phyloP scores from a whole-genome alignment of 92 coral and sea anemone species.

The Heliopora coerulea region DNA sequence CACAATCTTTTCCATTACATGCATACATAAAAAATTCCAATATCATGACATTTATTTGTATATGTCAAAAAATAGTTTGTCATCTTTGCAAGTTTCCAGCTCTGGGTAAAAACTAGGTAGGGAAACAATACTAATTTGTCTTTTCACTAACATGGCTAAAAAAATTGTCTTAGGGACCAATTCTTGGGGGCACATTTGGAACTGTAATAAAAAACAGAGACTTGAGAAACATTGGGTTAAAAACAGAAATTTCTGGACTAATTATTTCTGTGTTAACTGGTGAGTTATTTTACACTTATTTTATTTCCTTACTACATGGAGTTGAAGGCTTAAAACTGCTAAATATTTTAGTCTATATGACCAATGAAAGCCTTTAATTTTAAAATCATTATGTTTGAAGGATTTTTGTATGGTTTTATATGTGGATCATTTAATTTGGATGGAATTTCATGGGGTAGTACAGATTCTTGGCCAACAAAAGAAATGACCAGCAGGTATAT shows the following conservation, averaged over 20 bases:
- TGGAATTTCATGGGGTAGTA: constrained; percentile 11
- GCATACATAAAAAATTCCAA: no score
- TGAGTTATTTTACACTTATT: not conserved
- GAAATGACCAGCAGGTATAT: constrained; percentile 47
- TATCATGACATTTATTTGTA: no score
- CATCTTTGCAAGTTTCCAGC: no score
- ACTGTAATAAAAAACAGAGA: constrained; percentile 9
- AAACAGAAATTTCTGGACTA: constrained; percentile 34
- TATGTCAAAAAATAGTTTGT: no score
- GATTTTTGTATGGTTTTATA: constrained; percentile 29
- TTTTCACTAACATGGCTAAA: no score
- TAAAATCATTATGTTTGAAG: not conserved
- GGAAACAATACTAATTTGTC: no score
- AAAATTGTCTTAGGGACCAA: constrained; percentile 10
- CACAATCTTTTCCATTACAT: no score
- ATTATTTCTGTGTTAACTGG: constrained; percentile 24
- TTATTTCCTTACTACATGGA: not conserved
- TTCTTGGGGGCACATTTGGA: constrained; percentile 39
- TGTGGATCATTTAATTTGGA: constrained; percentile 25
- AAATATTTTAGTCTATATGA: no score
- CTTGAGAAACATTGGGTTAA: constrained; percentile 22
- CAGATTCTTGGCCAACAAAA: constrained; percentile 32
- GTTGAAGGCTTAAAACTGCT: not conserved
- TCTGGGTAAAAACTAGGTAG: no score
- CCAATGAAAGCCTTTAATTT: not conserved